Conservation (phyloP, 2,797 vertebrate species). For the Chaenodraco wilsoni region DNA sequence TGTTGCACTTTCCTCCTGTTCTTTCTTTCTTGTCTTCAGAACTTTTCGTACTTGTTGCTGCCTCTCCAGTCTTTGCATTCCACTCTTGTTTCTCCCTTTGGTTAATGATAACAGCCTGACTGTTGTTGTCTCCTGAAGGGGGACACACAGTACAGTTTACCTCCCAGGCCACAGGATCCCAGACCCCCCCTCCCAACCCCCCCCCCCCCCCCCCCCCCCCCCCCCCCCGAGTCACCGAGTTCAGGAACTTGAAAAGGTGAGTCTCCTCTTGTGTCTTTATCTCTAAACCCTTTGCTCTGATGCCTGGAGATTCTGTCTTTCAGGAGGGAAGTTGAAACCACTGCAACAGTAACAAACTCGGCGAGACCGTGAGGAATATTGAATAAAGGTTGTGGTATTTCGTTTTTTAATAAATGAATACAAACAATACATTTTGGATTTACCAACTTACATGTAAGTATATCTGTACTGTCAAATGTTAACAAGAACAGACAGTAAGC, state of each 20-base stretch:
- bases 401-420: background rate
- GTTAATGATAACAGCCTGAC: constrained; percentile 81
- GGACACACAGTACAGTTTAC: constrained; percentile 79
- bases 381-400: constrained; percentile 2
- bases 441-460: background rate
- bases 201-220: constrained; percentile 61
- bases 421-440: background rate
- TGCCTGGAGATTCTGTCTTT: constrained; percentile 58
- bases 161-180: constrained; percentile 73
- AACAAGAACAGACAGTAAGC: background rate
- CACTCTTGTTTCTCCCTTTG: constrained; percentile 66
- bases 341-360: background rate
- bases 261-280: constrained; percentile 73
- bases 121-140: constrained; percentile 85
- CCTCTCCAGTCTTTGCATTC: constrained; percentile 62
- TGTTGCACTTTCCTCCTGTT: constrained; percentile 54
- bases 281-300: constrained; percentile 38
- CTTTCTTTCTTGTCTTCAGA: constrained; percentile 61
- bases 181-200: constrained; percentile 68
- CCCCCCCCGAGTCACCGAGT: constrained; percentile 50
- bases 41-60: constrained; percentile 61
- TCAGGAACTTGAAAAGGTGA: constrained; percentile 72
- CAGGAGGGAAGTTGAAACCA: constrained; percentile 41
- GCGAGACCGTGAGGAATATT: constrained; percentile 7
- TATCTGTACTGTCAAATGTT: background rate